Conservation (phyloP, 2,113 vertebrate species). For the Carettochelys insculpta region DNA sequence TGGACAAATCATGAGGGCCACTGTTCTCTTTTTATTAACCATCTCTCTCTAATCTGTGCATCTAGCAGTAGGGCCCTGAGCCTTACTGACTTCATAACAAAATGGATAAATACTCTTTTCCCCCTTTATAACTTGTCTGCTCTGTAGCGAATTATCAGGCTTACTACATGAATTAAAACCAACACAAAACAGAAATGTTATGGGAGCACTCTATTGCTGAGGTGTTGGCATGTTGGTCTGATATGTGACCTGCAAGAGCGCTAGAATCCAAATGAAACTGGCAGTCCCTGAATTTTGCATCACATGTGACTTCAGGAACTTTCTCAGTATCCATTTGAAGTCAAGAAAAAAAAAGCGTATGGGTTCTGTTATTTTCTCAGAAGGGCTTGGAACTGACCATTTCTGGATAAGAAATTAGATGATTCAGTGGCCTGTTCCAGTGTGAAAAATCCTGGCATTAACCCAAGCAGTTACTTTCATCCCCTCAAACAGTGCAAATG, state of each 20-base stretch:
- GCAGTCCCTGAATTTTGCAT: not conserved
- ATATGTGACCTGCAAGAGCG: rapidly evolving
- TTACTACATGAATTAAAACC: not conserved
- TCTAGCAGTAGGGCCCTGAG: not conserved
- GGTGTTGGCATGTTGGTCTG: not conserved
- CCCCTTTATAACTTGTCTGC: not conserved
- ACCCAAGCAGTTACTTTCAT: conserved; percentile 38
- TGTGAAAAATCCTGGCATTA: conserved; percentile 2
- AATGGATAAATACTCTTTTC: not conserved
- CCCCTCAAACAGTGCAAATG: not conserved
- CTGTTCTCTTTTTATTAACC: not conserved
- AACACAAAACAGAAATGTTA: not conserved
- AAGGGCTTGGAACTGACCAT: rapidly evolving
- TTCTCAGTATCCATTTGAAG: no score
- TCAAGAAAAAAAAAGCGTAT: not conserved
- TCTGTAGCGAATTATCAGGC: not conserved
- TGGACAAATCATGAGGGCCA: not conserved
- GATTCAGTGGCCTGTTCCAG: conserved; percentile 32
- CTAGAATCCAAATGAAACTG: not conserved
- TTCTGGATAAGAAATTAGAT: conserved; percentile 45
- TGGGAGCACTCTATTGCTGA: not conserved
- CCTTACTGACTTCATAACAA: conserved; percentile 19
- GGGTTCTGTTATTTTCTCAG: not conserved
- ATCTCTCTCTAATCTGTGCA: conserved; percentile 7
- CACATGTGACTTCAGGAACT: not conserved